phyloP scores from a whole-genome alignment of 2,888 invertebrate genomes.

The Cataglyphis rosenhaueri region DNA sequence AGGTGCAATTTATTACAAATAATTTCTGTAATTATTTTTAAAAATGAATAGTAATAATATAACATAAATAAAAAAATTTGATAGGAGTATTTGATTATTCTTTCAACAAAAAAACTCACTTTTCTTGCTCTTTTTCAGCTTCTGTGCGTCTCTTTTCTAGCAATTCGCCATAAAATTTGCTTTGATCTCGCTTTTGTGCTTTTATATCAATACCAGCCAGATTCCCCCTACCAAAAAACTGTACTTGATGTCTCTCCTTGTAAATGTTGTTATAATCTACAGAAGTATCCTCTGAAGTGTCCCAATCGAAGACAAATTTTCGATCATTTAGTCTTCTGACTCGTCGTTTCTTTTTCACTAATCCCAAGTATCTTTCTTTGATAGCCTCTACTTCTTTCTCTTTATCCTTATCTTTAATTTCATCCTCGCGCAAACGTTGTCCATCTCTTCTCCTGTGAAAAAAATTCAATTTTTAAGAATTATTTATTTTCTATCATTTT shows the following conservation, averaged over 20 bases:
- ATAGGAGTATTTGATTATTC: not conserved
- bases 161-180: constrained; percentile 98
- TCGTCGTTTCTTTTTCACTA: constrained; percentile 96
- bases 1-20: not conserved
- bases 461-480: constrained; percentile 16
- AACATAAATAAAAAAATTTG: not conserved
- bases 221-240: constrained; percentile 99
- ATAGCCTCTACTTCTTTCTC: constrained; percentile 98
- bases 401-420: constrained; percentile 92
- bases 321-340: constrained; percentile 98
- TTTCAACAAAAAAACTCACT: constrained; percentile 81
- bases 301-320: constrained; percentile 99
- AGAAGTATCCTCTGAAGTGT: constrained; percentile 99
- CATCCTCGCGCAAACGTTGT: constrained; percentile 86
- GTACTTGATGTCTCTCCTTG: constrained; percentile 98
- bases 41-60: not conserved
- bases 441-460: constrained; percentile 80
- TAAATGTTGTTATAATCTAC: constrained; percentile 98
- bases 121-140: constrained; percentile 98
- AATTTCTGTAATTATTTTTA: not conserved
- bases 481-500: not conserved
- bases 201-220: constrained; percentile 99
- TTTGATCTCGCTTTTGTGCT: constrained; percentile 97
- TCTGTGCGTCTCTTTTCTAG: constrained; percentile 98
- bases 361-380: constrained; percentile 97